These are phyloP conservation scores for Galemys pyrenaicus DNA, from an alignment of 2,113 vertebrate genomes.

Conservation along the genomic window DNA sequence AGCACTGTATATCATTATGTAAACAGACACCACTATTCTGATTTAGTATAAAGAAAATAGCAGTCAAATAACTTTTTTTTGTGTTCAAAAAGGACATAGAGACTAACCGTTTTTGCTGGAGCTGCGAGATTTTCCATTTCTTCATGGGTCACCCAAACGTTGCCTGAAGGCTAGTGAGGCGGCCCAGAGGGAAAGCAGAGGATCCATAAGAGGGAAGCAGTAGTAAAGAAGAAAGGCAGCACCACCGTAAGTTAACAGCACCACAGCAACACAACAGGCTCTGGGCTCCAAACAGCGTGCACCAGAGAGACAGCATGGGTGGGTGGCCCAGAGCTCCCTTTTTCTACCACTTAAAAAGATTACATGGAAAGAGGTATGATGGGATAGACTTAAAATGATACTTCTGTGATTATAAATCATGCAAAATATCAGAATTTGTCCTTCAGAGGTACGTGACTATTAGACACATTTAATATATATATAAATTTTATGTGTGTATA, in stretches of 20 bases:
- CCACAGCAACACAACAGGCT: slow-evolving; percentile 90
- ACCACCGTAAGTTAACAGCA: slow-evolving; percentile 96
- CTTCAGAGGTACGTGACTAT: not conserved
- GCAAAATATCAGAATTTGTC: not conserved
- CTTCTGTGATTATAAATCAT: not conserved
- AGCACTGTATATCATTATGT: not conserved
- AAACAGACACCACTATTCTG: not conserved
- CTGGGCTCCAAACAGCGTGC: not conserved
- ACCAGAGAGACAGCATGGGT: not conserved
- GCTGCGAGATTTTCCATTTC: slow-evolving; percentile 99
- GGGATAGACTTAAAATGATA: not conserved
- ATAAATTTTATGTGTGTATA: no score
- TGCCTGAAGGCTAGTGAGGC: slow-evolving; percentile 94
- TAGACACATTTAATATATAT: not conserved
- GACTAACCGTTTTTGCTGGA: slow-evolving; percentile 98
- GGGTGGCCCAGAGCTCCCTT: not conserved
- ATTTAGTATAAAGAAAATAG: not conserved
- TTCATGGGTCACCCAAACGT: slow-evolving; percentile 99
- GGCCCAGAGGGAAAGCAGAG: slow-evolving; percentile 85
- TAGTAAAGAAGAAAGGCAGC: slow-evolving; percentile 99
- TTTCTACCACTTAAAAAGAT: not conserved
- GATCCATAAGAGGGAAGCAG: slow-evolving; percentile 93
- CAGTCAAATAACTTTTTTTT: not conserved
- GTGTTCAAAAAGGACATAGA: slow-evolving; percentile 41
- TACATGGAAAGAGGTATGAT: not conserved